Percentiles rank a stretch among this genome's conserved stretches.
These are phyloP conservation scores for Agriopis aurantiaria DNA, from an alignment of 2,888 invertebrate genomes.

Conservation along the genomic window DNA sequence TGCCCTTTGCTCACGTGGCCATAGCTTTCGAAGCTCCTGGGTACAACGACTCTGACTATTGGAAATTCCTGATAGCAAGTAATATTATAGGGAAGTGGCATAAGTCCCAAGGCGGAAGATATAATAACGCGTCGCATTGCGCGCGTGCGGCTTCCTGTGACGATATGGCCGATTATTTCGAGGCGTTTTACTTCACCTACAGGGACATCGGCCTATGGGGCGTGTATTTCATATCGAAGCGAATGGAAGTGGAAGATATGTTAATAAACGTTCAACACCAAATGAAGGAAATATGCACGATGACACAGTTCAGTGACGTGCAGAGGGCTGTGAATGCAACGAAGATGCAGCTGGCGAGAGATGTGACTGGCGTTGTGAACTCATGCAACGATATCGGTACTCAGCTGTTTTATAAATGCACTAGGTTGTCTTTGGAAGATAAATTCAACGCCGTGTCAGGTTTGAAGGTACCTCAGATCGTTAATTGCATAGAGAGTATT, in stretches of 20 bases:
- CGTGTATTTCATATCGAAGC: conserved; percentile 70
- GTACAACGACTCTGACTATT: conserved; percentile 63
- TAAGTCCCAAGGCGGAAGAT: conserved; percentile 60
- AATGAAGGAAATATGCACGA: conserved; percentile 73
- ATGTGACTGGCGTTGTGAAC: conserved; percentile 57
- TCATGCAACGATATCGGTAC: conserved; percentile 70
- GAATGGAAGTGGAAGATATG: conserved; percentile 68
- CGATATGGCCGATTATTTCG: conserved; percentile 68
- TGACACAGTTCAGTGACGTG: conserved; percentile 58
- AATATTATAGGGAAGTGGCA: conserved; percentile 75
- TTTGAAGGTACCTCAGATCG: conserved; percentile 40
- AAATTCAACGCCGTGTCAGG: conserved; percentile 2
- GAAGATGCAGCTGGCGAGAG: conserved; percentile 61
- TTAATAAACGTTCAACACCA: conserved; percentile 65
- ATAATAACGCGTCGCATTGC: conserved; percentile 59
- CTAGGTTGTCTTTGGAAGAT: conserved; percentile 50
- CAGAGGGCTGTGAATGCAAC: conserved; percentile 64
- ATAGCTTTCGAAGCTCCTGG: conserved; percentile 80
- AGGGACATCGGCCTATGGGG: conserved; percentile 80
- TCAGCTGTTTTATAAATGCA: conserved; percentile 64
- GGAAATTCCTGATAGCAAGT: conserved; percentile 65
- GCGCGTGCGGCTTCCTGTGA: conserved; percentile 62
- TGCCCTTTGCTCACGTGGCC: conserved; percentile 74
- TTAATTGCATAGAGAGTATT: conserved; percentile 54
- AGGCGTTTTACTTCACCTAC: conserved; percentile 77